Evolutionary conservation across 2,113 vertebrate species (phyloP), one percentile per base, ranked within the genome.

Genomic region (Gambusia holbrooki): DNA sequence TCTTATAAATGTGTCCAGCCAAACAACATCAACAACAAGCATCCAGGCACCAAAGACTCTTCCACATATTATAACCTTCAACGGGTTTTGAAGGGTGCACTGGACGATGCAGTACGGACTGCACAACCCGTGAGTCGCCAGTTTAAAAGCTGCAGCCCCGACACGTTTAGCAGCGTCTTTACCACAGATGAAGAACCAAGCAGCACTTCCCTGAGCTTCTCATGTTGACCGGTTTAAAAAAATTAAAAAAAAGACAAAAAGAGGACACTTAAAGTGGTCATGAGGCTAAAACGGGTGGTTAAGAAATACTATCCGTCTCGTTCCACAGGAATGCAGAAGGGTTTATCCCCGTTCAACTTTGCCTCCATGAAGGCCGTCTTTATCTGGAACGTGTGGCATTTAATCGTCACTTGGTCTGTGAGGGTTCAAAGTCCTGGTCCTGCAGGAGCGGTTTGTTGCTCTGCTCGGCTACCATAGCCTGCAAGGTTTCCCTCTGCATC

Each of bases 401-500:
- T 51, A 29, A 58, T 58, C 29, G 45, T 86, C 69, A 79, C 29
- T 83, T 79, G 19, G 79, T 30, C 60, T 71, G 60, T 17, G 84
- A n/a, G 25, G 84, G 66, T 15, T 84, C 77, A 29, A 76, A 25
- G 68, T 89, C 9, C 8, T 94, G 91, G 73, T 92, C 84, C 71
- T 92, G 33, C 8, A 91, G 69, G 0, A 92, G 87, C 0, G 90
- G 88, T 75, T 94, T 94, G 0, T 84, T 69, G 27, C 93, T 88
- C 35, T 93, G 87, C 22, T 93, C 92, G 0, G 83, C 66, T 19
- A 93, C 94, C 84, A 96, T 84, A 35, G 92, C 92, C 15, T 95
- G 94, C 10, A 98, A 83, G 2, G 87, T 80, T 30, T 92, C 76
- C 63, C 95, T 95, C 89, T 99, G 97, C 32, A 88, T 75, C 90